A percentile compares a stretch with the other conserved stretches of the same genome.
Evolutionary conservation across 2,113 vertebrate species (phyloP).

Genomic region (Nycticebus coucang): DNA sequence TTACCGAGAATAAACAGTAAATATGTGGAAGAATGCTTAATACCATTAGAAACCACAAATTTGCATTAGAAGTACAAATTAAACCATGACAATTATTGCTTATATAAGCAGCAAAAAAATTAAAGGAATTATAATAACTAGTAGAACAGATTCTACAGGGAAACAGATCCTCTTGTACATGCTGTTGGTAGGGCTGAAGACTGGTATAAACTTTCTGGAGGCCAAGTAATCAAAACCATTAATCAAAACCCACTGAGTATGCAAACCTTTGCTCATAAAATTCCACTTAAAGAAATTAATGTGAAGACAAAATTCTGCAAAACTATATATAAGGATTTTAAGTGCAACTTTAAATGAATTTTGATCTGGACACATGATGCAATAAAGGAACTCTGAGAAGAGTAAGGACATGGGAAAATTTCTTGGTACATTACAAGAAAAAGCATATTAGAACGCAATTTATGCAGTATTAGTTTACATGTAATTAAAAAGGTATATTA

Average conservation of each 20-base stretch:
- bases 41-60: not conserved
- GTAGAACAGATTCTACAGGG: not conserved
- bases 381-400: not conserved
- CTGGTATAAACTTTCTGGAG: not conserved
- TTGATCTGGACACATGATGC: not conserved
- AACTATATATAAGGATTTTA: not conserved
- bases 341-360: not conserved
- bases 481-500: not conserved
- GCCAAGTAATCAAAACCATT: not conserved
- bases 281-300: not conserved
- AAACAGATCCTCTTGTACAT: not conserved
- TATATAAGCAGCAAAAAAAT: slow-evolving; percentile 20
- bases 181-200: not conserved
- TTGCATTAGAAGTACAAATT: slow-evolving; percentile 20
- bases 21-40: not conserved
- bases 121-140: not conserved
- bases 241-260: not conserved
- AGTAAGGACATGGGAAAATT: not conserved
- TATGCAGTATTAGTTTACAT: not conserved
- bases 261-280: not conserved
- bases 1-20: not conserved
- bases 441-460: not conserved
- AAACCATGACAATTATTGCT: not conserved
- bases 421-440: not conserved
- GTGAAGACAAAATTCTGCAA: not conserved